Base-by-base conservation (phyloP, 2,113 vertebrate genomes). In the Hoplias malabaricus region DNA sequence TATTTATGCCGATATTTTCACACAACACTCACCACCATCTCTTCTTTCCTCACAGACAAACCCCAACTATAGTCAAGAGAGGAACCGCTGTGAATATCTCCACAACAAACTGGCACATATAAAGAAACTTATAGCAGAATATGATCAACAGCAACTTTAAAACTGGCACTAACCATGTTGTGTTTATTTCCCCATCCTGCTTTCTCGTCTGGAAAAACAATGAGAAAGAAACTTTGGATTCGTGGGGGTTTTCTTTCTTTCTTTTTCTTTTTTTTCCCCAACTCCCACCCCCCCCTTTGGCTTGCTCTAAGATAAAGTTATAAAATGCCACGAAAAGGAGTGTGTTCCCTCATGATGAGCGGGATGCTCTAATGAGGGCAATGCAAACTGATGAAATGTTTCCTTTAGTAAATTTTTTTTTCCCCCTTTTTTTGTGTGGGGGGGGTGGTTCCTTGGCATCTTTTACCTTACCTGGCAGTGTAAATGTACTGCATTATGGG, bases 21-120 rank as follows among this genome's bases (percentile, higher is more conserved):
- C 67, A 11, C 29, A 63, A 85, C 54, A 0, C 9, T 82, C 12
- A 69, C 69, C 46, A 59, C 5, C 46, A 0, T 83, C 80, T 77
- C 53, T n/a, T 0, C 48, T 76, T 81, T 73, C 73, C 46, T 89
- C 86, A 0, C 93, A 99, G 98, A 96, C 94, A 61, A 97, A 98
- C 89, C 95, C 96, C 78, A 95, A 96, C 80, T 99, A 99, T 92
- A 95, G 95, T 92, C 95, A 96, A 86, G 97, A 99, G 90, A 99
- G 98, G 92, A 96, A 95, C 82, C 95, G 96, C 89, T 99, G 97
- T 73, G 97, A 99, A 95, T 97, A 98, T 90, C 95, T 99, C 82
- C 97, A 99, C 93, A 96, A 95, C 91, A 99, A 99, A 91, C 95
- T 99, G 92, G 96, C 98, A 67, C 96, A 98, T 84, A 98, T 99